Evolutionary conservation across 2,113 vertebrate genomes (phyloP).

Genomic region (Bathybates hornii): DNA sequence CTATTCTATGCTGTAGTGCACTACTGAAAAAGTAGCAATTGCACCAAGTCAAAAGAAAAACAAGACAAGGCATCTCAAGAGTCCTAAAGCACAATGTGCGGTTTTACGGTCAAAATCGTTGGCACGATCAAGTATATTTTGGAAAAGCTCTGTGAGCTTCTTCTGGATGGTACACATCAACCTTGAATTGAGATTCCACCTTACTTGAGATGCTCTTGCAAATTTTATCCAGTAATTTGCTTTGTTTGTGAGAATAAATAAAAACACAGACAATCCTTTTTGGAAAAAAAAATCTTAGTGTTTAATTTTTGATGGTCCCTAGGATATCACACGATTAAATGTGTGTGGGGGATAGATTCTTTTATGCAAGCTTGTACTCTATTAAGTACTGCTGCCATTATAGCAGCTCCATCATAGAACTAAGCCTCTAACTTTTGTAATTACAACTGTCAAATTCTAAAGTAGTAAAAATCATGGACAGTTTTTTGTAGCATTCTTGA

Average conservation of each 20-base stretch:
- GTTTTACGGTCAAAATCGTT: not conserved
- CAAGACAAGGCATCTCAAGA: not conserved
- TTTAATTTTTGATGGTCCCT: not conserved
- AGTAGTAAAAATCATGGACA: not conserved
- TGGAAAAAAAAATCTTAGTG: not conserved
- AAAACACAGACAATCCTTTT: not conserved
- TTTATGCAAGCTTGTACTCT: not conserved
- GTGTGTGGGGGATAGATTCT: not conserved
- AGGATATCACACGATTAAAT: not conserved
- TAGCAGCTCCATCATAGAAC: not conserved
- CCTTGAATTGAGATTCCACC: not conserved
- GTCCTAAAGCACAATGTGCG: not conserved
- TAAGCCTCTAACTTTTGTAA: not conserved
- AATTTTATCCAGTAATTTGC: not conserved
- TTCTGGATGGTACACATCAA: not conserved
- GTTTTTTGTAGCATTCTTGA: not conserved
- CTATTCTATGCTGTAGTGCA: not conserved
- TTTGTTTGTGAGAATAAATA: not conserved
- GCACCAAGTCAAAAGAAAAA: not conserved
- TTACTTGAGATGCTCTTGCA: not conserved
- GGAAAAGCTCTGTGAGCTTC: not conserved
- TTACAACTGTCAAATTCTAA: not conserved
- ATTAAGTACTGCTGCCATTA: not conserved
- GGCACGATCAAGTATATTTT: not conserved
- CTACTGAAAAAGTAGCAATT: not conserved